These are phyloP conservation scores for Drosophila silvestris DNA, from an alignment of 2,888 invertebrate species.

Conservation along the genomic window DNA sequence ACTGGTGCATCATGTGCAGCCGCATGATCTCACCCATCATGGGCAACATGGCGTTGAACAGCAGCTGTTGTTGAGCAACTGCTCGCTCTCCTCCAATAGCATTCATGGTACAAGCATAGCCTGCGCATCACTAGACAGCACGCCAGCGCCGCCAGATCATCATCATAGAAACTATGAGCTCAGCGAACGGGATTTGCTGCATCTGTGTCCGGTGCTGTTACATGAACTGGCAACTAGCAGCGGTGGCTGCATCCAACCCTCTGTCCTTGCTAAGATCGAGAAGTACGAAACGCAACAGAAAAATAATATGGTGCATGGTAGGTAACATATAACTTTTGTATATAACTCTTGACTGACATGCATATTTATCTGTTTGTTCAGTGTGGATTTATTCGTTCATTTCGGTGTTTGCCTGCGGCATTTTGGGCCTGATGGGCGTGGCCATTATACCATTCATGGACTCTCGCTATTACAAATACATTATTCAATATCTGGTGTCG, in stretches of 20 bases:
- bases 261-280: slow-evolving; percentile 70
- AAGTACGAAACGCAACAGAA: slow-evolving; percentile 49
- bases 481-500: slow-evolving; percentile 96
- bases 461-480: slow-evolving; percentile 93
- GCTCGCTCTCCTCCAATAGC: slow-evolving; percentile 45
- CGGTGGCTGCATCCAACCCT: slow-evolving; percentile 87
- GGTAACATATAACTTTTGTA: background rate
- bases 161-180: slow-evolving; percentile 60
- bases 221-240: slow-evolving; percentile 88
- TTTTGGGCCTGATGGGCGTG: slow-evolving; percentile 94
- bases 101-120: slow-evolving; percentile 37
- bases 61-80: slow-evolving; percentile 50
- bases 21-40: slow-evolving; percentile 64
- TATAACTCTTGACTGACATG: background rate
- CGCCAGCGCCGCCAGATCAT: slow-evolving; percentile 14
- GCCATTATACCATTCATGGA: slow-evolving; percentile 97
- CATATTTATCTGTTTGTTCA: slow-evolving; percentile 38
- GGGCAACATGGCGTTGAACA: slow-evolving; percentile 34
- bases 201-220: slow-evolving; percentile 89
- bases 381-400: slow-evolving; percentile 94
- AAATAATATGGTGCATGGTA: slow-evolving; percentile 46
- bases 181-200: slow-evolving; percentile 79
- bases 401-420: slow-evolving; percentile 93
- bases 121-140: slow-evolving; percentile 41
- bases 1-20: slow-evolving; percentile 77